Percentiles rank a stretch among this genome's conserved stretches.
Conservation (phyloP, 1,140 invertebrate species). For the Drosophila teissieri region DNA sequence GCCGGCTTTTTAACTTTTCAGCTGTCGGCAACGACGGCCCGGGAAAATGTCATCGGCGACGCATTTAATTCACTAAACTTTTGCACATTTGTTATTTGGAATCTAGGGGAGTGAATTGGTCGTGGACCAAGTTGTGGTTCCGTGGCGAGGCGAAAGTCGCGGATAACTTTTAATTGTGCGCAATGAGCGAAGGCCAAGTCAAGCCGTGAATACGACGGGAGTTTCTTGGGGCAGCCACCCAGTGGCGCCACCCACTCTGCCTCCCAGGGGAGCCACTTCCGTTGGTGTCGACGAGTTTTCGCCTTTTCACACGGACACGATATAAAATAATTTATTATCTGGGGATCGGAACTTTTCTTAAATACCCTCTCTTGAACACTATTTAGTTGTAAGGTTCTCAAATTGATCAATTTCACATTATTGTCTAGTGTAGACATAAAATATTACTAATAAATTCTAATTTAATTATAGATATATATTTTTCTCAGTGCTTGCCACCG, state of each 20-base stretch:
- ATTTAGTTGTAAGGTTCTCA: too few relatives aligned
- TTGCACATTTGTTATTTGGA: slow-evolving; percentile 67
- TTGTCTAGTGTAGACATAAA: too few relatives aligned
- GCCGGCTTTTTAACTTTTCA: slow-evolving; percentile 3
- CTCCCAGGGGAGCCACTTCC: slow-evolving; percentile 38
- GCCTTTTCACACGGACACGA: not conserved
- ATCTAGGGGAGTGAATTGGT: not conserved
- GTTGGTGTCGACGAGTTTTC: slow-evolving; percentile 13
- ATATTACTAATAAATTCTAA: too few relatives aligned
- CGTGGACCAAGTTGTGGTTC: slow-evolving; percentile 35
- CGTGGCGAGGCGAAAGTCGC: slow-evolving; percentile 26
- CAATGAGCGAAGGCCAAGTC: slow-evolving; percentile 59
- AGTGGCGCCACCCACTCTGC: not conserved
- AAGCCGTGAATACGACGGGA: slow-evolving; percentile 15
- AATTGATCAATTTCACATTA: too few relatives aligned
- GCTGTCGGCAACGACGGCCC: slow-evolving; percentile 7
- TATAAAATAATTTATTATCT: slow-evolving; percentile 1
- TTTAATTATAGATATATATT: not conserved
- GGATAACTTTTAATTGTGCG: slow-evolving; percentile 75
- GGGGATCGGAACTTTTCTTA: too few relatives aligned
- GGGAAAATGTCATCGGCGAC: slow-evolving; percentile 43
- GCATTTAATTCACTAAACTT: slow-evolving; percentile 77
- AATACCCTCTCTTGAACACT: too few relatives aligned
- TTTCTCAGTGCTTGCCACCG: slow-evolving; percentile 8
- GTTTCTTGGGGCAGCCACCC: slow-evolving; percentile 1